Percentiles rank a stretch among this genome's conserved stretches.
Conservation (phyloP, 2,113 vertebrate species). For the Gymnorhina tibicen region DNA sequence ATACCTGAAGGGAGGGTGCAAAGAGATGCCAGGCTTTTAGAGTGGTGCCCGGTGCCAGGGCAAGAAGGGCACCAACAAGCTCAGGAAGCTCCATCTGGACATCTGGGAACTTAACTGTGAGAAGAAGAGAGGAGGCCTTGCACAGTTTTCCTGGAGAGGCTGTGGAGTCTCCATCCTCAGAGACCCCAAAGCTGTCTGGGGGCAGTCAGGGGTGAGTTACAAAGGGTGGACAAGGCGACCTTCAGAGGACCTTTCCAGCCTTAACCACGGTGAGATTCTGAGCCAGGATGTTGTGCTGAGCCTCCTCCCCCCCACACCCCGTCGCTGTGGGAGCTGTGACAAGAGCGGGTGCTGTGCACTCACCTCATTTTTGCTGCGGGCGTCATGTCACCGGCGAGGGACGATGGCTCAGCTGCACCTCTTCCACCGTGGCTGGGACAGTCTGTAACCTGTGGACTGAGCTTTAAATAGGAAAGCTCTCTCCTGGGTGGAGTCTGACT, state of each 20-base stretch:
- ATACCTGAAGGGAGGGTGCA: background rate
- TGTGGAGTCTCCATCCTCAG: background rate
- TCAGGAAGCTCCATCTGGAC: background rate
- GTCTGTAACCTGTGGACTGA: fast-evolving
- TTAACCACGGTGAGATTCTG: background rate
- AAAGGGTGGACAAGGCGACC: background rate
- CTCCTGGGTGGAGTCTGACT: background rate
- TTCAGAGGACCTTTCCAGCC: background rate
- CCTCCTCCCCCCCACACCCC: background rate
- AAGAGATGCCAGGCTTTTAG: background rate
- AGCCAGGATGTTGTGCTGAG: background rate
- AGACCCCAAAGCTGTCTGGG: background rate
- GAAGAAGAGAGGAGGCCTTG: too few relatives aligned
- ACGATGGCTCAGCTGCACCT: fast-evolving
- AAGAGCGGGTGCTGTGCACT: fast-evolving
- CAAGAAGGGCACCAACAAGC: background rate
- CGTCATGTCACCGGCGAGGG: fast-evolving
- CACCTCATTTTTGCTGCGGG: background rate
- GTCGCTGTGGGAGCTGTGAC: background rate
- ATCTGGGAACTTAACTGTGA: background rate
- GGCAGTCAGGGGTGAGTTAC: too few relatives aligned
- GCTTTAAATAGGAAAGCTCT: background rate
- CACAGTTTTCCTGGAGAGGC: background rate
- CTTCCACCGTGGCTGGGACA: fast-evolving
- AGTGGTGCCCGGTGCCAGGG: background rate